Evolutionary conservation across 2,888 invertebrate genomes (phyloP), one percentile per base, ranked within the genome.

Genomic region (Ectemnius lituratus): DNA sequence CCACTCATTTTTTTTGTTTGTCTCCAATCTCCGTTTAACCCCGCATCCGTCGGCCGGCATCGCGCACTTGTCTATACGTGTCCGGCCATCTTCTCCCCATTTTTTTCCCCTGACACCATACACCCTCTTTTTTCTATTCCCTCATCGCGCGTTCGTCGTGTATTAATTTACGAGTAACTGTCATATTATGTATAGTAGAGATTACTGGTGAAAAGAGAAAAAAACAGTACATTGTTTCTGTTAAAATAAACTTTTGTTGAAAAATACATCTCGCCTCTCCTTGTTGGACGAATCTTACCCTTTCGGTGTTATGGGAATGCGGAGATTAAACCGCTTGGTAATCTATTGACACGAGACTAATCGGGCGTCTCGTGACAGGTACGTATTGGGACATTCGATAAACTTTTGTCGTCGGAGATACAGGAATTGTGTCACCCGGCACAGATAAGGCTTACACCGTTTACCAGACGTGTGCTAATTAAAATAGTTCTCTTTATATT

Each of bases 171-270:
- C 85, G 85, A 87, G 86, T 87, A 86, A 85, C 84, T 85, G 86
- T 89, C 88, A 86, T 88, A 82, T 86, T 87, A 88, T 90, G 90
- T 90, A 90, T 89, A 90, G 87, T 88, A 89, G 87, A 86, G 87
- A 86, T 88, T 90, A 89, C 85, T 85, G 88, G 89, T 90, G 87
- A 90, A 88, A 86, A 88, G 86, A 88, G 84, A 87, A 83, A 87
- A 87, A 27, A 79, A 85, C 89, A 89, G 87, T 88, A 85, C 87
- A 89, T 88, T 89, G 88, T 90, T 90, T 90, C 89, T 88, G 88
- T 90, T 90, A 86, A 89, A 88, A 89, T 88, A 90, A 89, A 90
- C 70, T 8, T 82, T 87, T 88, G 90, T 90, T 90, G 84, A 88
- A 87, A 88, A 88, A 84, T 87, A 86, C n/a, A 52, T 52, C 16